phyloP scores from a whole-genome alignment of 2,888 invertebrate species.

The Scaptomyza flava region DNA sequence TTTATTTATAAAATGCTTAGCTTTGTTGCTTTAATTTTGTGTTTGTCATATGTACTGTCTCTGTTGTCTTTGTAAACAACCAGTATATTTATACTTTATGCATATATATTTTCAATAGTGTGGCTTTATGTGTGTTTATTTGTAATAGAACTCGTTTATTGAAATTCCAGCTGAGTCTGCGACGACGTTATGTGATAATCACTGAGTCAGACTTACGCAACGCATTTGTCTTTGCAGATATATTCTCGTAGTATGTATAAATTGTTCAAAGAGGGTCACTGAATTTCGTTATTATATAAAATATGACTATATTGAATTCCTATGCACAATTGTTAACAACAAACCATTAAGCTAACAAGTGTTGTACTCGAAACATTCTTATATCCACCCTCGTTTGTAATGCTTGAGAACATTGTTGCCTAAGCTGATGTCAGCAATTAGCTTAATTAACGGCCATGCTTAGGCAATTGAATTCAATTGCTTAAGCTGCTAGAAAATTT shows the following conservation, averaged over 20 bases:
- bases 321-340: no score
- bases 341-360: neutral
- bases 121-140: slow-evolving; percentile 20
- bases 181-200: slow-evolving; percentile 48
- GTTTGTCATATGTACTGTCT: neutral
- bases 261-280: slow-evolving; percentile 34
- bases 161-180: slow-evolving; percentile 56
- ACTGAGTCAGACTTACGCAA: slow-evolving; percentile 62
- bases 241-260: neutral
- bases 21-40: slow-evolving; percentile 11
- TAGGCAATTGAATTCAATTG: slow-evolving; percentile 63
- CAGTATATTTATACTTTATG: neutral
- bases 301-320: neutral
- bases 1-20: slow-evolving; percentile 59
- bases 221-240: slow-evolving; percentile 19
- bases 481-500: slow-evolving; percentile 50
- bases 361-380: neutral
- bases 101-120: slow-evolving; percentile 12
- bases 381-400: slow-evolving; percentile 39
- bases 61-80: slow-evolving; percentile 42
- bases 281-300: slow-evolving; percentile 2
- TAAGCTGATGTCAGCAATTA: slow-evolving; percentile 66
- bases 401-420: slow-evolving; percentile 19
- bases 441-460: slow-evolving; percentile 63
- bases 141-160: slow-evolving; percentile 66